phyloP scores from a whole-genome alignment of 2,113 vertebrate species.

The Tapirus terrestris region DNA sequence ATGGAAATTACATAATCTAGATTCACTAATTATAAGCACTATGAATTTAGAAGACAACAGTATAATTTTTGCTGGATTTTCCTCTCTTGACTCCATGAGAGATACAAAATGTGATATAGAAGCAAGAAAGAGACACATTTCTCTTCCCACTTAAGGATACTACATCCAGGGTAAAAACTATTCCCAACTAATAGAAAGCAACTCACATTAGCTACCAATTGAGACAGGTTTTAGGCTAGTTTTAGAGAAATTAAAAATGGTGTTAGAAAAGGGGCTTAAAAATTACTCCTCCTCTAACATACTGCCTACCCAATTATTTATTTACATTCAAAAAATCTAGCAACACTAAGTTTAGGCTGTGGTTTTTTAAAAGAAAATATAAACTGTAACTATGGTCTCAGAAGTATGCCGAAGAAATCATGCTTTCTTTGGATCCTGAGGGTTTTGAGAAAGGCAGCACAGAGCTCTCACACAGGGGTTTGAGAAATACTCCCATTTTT shows the following conservation, averaged over 20 bases:
- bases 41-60: slow-evolving; percentile 23
- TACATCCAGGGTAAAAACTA: neutral
- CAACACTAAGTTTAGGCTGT: neutral
- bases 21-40: neutral
- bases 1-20: neutral
- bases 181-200: neutral
- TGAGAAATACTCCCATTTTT: slow-evolving; percentile 7
- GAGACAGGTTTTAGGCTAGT: slow-evolving; percentile 3
- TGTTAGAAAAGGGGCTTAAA: neutral
- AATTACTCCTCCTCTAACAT: neutral
- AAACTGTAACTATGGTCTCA: neutral
- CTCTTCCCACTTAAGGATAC: neutral
- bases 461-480: neutral
- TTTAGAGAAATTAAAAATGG: slow-evolving; percentile 31
- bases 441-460: neutral
- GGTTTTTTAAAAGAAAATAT: neutral
- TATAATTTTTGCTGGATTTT: neutral
- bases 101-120: neutral
- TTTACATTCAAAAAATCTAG: neutral
- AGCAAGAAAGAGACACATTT: neutral
- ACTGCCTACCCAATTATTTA: neutral
- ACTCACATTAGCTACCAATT: neutral
- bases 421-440: neutral
- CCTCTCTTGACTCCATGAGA: neutral
- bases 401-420: neutral